Evolutionary conservation across 2,113 vertebrate species (phyloP).

Genomic region (Leptobrachium leishanense): DNA sequence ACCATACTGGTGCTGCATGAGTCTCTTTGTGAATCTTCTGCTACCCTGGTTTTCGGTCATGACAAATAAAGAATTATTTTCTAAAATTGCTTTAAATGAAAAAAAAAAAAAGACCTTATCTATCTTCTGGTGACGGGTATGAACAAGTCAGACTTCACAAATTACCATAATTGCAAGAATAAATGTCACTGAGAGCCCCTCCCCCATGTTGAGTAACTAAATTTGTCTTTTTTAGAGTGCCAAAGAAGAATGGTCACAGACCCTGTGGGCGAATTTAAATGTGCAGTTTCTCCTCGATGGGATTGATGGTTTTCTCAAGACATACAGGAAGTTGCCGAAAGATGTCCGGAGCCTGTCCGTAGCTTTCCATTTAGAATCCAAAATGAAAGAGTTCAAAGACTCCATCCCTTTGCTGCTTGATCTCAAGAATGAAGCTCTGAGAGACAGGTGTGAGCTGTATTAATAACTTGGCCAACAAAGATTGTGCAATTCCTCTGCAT

Average conservation of each 20-base stretch:
- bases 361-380: slow-evolving; percentile 76
- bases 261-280: slow-evolving; percentile 86
- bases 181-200: too few species aligned
- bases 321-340: slow-evolving; percentile 77
- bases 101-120: too few species aligned
- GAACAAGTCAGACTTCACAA: too few species aligned
- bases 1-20: too few species aligned
- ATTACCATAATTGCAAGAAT: too few species aligned
- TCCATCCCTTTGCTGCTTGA: slow-evolving; percentile 90
- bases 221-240: slow-evolving; percentile 67
- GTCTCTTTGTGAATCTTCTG: too few species aligned
- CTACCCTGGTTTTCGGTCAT: too few species aligned
- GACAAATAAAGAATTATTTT: too few species aligned
- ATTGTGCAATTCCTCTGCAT: too few species aligned
- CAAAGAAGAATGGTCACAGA: slow-evolving; percentile 90
- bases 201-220: neutral
- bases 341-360: slow-evolving; percentile 71
- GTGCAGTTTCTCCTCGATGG: slow-evolving; percentile 87
- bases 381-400: slow-evolving; percentile 89
- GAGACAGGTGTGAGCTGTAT: slow-evolving; percentile 77
- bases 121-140: too few species aligned
- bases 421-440: slow-evolving; percentile 90
- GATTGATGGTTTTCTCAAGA: slow-evolving; percentile 77
- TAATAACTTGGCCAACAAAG: too few species aligned
- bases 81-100: too few species aligned